phyloP scores from a whole-genome alignment of 1,140 invertebrate genomes.

The Cherax quadricarinatus region DNA sequence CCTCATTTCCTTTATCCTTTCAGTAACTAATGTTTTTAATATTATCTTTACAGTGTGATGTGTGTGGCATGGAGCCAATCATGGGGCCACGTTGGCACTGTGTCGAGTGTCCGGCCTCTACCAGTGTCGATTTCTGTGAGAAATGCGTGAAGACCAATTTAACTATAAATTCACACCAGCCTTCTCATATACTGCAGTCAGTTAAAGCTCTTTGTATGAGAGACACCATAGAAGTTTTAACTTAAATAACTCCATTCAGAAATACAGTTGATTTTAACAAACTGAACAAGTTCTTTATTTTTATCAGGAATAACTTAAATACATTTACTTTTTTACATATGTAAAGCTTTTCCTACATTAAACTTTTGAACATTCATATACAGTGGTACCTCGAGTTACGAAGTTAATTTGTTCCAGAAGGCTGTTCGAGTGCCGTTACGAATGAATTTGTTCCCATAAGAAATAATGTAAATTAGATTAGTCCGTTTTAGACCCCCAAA shows the following conservation, averaged over 20 bases:
- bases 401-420: no score
- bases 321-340: no score
- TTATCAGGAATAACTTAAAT: no score
- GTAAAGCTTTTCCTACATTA: no score
- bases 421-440: no score
- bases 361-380: no score
- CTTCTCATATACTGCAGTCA: slow-evolving; percentile 26
- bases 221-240: not conserved
- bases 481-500: no score
- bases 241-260: not conserved
- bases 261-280: no score
- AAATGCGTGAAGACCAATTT: slow-evolving; percentile 37
- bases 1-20: not conserved
- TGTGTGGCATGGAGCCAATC: slow-evolving; percentile 42
- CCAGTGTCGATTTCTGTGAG: slow-evolving; percentile 40
- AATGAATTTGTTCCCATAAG: no score
- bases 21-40: not conserved
- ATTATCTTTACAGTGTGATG: slow-evolving; percentile 27
- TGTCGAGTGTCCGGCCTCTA: slow-evolving; percentile 40
- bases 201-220: slow-evolving; percentile 33
- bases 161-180: slow-evolving; percentile 3
- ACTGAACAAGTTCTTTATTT: no score
- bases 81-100: slow-evolving; percentile 46
- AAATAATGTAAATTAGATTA: no score
- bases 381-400: no score